Evolutionary conservation across 1,140 invertebrate genomes (phyloP), one percentile per base, ranked within the genome.

Genomic region (Brachionus manjavacas): DNA sequence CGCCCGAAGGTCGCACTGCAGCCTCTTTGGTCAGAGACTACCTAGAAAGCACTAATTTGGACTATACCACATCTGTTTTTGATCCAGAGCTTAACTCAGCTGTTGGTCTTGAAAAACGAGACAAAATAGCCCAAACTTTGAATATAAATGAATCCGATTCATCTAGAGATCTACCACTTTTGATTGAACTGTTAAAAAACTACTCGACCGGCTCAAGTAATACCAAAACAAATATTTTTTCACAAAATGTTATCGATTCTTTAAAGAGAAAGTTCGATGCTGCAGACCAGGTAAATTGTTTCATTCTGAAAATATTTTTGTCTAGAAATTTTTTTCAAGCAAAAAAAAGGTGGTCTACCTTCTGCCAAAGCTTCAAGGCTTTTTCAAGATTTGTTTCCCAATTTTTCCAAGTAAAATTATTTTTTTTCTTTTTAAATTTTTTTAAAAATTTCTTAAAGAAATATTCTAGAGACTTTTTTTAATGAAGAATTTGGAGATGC

Each of bases 81-180:
- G 79, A 81, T 23, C 79, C 79, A 16, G 79, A 81, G 41, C 20
- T 81, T 9, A 68, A 81, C n/a, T 60, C 79, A 1, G 79, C 72
- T n/a, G 14, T 76, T 2, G 39, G 39, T 12, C 43, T 76, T 11
- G 72, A 76, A 49, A 76, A 76, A 76, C 2, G 72, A 12, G 72
- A 76, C 4, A 76, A 76, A 49, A 7, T 76, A 76, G 41, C 41
- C 8, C 8, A 46, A 28, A 46, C 0, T 76, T 23, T 76, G 8
- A 76, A 49, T 14, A 25, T 76, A 25, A 76, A 76, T 46, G 72
- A 76, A 46, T 25, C 72, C 9, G 72, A 76, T 23, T 49, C 72
- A 25, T 46, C 39, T 49, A 20, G 41, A 35, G 72, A 76, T 16
- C 52, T 76, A 28, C 72, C 72, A 14, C 43, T 76, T 2, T 49